Base-by-base conservation (phyloP, 2,113 vertebrate species). In the Archocentrus centrarchus region DNA sequence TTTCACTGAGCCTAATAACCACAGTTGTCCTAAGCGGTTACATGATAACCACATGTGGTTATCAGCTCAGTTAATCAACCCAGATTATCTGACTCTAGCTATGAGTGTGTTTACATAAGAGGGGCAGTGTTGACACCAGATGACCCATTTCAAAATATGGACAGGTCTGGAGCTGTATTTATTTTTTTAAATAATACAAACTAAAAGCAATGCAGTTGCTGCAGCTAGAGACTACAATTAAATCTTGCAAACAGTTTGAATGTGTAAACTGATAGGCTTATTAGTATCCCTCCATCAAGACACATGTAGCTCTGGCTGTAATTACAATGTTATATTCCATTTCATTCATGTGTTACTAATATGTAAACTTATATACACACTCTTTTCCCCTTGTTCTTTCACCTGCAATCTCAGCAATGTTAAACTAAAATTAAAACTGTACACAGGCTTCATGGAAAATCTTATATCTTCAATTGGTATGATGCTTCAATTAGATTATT, bases 61-160 rank as follows among this genome's bases (percentile, higher is more conserved):
- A 53, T 32, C 44, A 50, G 17, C 44, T 8, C 44, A 50, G 44
- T 24, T 50, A 30, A 41, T 70, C 64, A 27, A 30, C 41, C 15
- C 41, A 50, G 15, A 70, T 70, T 70, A 50, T 70, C 22, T 70
- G 66, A 50, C 66, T 50, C 27, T 70, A 70, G 64, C 64, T 50
- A 53, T 13, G 44, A 50, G 24, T 32, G 17, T 32, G 44, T 53
- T 73, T 73, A 53, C 17, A 20, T 32, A 32, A 53, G 24, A 73
- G 44, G 17, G 17, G 66, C 1, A 20, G 47, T 73, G 27, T 11
- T 53, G 66, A 73, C 47, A 53, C 11, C 47, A 73, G 0, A 73
- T 53, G 66, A 53, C 6, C 44, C 41, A 73, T 30, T 73, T 73
- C 24, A 17, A 32, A 73, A 73, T 32, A 53, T 73, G 66, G 10